Conservation (phyloP, 2,888 invertebrate species). For the Dorcus parallelipipedus region DNA sequence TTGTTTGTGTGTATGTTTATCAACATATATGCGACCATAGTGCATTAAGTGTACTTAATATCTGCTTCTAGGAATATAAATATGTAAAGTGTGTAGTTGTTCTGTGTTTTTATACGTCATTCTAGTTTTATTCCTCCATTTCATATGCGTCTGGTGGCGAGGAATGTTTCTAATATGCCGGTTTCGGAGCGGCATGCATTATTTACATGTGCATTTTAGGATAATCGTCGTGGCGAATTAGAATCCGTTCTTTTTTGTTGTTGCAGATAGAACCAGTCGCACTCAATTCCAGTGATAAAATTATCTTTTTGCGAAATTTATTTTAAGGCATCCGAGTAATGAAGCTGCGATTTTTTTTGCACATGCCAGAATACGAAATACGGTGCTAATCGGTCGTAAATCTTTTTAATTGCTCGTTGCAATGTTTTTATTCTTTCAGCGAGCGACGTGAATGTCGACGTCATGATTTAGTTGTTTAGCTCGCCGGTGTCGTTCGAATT, state of each 20-base stretch:
- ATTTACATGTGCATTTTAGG: too few relatives aligned
- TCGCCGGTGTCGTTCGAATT: neutral
- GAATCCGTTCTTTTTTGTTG: too few relatives aligned
- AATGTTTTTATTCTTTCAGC: conserved; percentile 18
- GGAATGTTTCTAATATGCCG: too few relatives aligned
- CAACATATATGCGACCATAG: neutral
- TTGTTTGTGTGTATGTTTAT: neutral
- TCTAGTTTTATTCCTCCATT: neutral
- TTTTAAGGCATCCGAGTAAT: neutral
- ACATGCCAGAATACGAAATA: conserved; percentile 11
- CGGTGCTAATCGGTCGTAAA: conserved; percentile 20
- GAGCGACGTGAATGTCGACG: conserved; percentile 2
- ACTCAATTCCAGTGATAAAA: neutral
- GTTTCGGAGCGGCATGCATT: too few relatives aligned
- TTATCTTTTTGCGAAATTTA: neutral
- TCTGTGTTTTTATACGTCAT: neutral
- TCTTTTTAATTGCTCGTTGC: conserved; percentile 22
- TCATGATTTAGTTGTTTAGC: conserved; percentile 18
- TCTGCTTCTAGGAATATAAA: conserved; percentile 3
- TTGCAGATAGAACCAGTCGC: too few relatives aligned
- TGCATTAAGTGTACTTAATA: neutral
- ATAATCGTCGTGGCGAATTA: too few relatives aligned
- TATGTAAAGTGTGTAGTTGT: conserved; percentile 2
- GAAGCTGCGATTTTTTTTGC: neutral
- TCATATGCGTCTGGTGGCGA: too few relatives aligned